Evolutionary conservation across 2,888 invertebrate species (phyloP).

Genomic region (Sphaeridia pumilis): DNA sequence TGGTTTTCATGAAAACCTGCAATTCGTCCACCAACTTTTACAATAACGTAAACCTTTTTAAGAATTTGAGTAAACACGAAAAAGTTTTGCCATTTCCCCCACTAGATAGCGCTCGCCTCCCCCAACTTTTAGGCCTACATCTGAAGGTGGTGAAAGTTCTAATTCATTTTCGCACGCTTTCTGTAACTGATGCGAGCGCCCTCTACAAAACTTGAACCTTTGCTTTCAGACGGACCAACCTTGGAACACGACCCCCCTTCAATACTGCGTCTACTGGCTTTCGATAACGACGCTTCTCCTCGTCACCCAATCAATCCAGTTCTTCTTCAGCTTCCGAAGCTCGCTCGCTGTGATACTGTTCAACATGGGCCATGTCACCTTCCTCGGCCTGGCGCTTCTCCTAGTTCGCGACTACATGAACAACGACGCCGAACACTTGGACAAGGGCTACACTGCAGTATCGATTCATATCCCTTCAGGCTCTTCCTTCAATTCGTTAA

Average conservation of each 20-base stretch:
- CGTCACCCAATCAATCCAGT: conserved; percentile 6
- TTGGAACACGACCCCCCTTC: conserved; percentile 1
- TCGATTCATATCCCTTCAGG: not conserved
- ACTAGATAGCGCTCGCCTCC: too few species aligned
- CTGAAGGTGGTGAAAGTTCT: too few species aligned
- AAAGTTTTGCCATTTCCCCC: too few species aligned
- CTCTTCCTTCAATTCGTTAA: not conserved
- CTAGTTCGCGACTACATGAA: conserved; percentile 7
- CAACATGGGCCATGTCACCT: conserved; percentile 9
- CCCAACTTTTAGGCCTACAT: too few species aligned
- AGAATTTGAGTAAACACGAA: too few species aligned
- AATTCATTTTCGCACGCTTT: too few species aligned
- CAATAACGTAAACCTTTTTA: too few species aligned
- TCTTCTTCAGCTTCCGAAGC: conserved; percentile 14
- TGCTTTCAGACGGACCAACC: not conserved
- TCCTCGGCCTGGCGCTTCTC: conserved; percentile 5
- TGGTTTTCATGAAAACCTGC: too few species aligned
- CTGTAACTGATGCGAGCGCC: too few species aligned
- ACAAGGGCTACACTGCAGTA: not conserved
- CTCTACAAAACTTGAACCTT: too few species aligned
- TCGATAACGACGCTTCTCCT: conserved; percentile 7
- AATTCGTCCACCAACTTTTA: too few species aligned
- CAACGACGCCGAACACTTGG: conserved; percentile 1
- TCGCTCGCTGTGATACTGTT: conserved; percentile 7
- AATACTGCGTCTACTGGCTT: conserved; percentile 11